Evolutionary conservation across 2,888 invertebrate genomes (phyloP), one percentile per base, ranked within the genome.

Genomic region (Drosophila conformis): DNA sequence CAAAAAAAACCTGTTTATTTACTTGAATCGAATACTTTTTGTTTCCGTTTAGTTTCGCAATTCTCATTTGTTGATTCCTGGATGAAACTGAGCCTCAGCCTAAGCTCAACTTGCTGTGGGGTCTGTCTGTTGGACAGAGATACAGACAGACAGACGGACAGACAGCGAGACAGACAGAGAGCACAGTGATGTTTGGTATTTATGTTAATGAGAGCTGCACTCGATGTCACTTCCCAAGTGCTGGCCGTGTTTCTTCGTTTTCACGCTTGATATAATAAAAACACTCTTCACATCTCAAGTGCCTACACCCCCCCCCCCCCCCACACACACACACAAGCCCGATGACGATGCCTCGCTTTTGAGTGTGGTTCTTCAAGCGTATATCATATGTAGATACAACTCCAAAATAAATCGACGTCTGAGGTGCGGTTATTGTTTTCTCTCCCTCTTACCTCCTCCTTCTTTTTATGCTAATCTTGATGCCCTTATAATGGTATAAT

Each of bases 201-300:
- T 72, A 81, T 83, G 69, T 78, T 83, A 80, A 74, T 82, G 67
- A 82, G 82, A 71, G 69, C 36, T 71, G 76, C 73, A 71, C 82
- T 82, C 71, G 53, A 84, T 69, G 85, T 69, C 85, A 84, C 82
- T 78, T 73, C 29, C 29, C 4, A 70, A 82, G 82, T 78, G 73
- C 46, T 73, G 46, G 35, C 68, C 56, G 64, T 65, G 64, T 73
- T 69, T 69, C 59, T 46, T 76, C 67, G 36, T 69, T 82, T 81
- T 82, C 69, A 78, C 58, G 59, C 63, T 66, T 82, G 65, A 76
- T 69, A 76, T 76, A 73, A 76, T 67, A 76, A 76, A 73, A 82
- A 84, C 82, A 84, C 57, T 73, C 79, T 78, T 67, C 27, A 76
- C 40, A 49, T 53, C 36, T 68, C 31, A 25, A 61, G 57, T 33